Base-by-base conservation (phyloP, 2,797 vertebrate species). In the Myotis findleyi region DNA sequence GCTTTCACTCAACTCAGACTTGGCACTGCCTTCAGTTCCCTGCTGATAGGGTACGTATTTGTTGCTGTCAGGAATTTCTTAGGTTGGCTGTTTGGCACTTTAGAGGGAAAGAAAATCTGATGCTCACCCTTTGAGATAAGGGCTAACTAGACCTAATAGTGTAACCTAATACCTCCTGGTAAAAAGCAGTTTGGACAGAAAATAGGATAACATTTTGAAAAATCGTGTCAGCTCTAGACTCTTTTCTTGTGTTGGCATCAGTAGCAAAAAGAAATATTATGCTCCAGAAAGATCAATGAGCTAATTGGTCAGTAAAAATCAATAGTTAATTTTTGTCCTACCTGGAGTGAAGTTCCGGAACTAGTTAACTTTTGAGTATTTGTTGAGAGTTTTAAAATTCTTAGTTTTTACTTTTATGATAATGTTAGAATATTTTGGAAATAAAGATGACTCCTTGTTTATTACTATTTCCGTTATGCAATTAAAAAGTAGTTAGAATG, bases 71-170 rank as follows among this genome's bases (percentile, higher is more conserved):
- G 55, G 10, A 30, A 33, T 69, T 73, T 89, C 53, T 85, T 55
- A 81, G 72, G 21, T 87, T 55, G 79, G 10, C 23, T 89, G 8
- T 49, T 91, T 69, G 4, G 4, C 53, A 41, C 87, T 97, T 92
- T 87, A 57, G 62, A 90, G 72, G 47, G 47, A 93, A 73, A 83
- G 91, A 95, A 69, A 93, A 81, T 77, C n/a, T 87, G 53, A 51
- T 25, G 71, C 11, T 81, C 18, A 68, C 30, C 62, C 36, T 83
- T 90, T 77, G 85, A 96, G 93, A 41, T 82, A 93, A 71, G 49
- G 73, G 36, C 66, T 95, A 88, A 80, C 20, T 77, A 64, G 88
- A 77, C 68, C 20, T 88, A 36, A 30, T 49, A 82, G 41, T 73
- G 4, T 62, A 55, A 79, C 25, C 44, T 81, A 30, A 66, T 75